phyloP scores from a whole-genome alignment of 1,140 invertebrate genomes.

The Drosophila watanabei region DNA sequence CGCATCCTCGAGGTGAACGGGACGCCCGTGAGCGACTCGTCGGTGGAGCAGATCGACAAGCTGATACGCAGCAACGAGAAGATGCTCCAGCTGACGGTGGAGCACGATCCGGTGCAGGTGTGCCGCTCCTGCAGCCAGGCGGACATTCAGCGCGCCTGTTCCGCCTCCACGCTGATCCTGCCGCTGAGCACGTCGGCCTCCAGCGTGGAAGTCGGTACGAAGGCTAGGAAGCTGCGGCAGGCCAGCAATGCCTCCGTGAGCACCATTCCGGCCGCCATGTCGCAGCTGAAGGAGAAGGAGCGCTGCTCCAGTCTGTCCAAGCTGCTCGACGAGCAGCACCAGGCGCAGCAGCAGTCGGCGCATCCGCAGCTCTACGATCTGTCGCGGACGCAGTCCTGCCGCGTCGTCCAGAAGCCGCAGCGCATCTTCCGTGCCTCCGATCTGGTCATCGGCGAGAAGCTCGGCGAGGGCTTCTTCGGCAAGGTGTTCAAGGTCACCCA shows the following conservation, averaged over 20 bases:
- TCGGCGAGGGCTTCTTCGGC: constrained; percentile 97
- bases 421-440: constrained; percentile 96
- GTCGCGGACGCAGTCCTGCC: constrained; percentile 94
- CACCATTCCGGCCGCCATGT: constrained; percentile 20
- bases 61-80: constrained; percentile 91
- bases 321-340: constrained; percentile 89
- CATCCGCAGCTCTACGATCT: constrained; percentile 88
- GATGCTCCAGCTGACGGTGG: constrained; percentile 92
- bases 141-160: constrained; percentile 73
- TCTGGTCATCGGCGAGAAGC: constrained; percentile 93
- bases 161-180: constrained; percentile 62
- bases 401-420: constrained; percentile 90
- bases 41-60: constrained; percentile 91
- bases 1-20: constrained; percentile 97
- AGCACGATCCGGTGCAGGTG: constrained; percentile 94
- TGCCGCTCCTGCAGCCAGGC: constrained; percentile 85
- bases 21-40: constrained; percentile 92
- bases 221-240: constrained; percentile 63
- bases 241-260: constrained; percentile 24
- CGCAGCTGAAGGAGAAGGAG: constrained; percentile 89
- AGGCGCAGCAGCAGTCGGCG: constrained; percentile 67
- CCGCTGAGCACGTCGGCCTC: constrained; percentile 79
- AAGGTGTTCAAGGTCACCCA: constrained; percentile 97
- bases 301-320: constrained; percentile 94
- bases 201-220: constrained; percentile 74